Conservation (phyloP, 2,888 invertebrate genomes). For the Drosophila leonis region DNA sequence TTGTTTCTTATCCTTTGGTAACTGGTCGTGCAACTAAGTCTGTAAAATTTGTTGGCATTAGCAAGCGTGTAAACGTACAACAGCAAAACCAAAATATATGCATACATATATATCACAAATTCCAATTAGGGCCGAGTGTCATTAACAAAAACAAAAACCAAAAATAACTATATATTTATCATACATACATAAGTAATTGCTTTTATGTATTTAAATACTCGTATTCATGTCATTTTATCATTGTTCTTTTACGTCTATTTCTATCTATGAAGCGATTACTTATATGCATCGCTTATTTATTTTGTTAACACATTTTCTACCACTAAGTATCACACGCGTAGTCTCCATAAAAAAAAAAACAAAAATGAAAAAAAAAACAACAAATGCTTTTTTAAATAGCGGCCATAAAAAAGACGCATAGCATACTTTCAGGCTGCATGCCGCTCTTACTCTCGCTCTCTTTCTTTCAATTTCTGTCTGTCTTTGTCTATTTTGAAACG, state of each 20-base stretch:
- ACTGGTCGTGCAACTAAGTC: constrained; percentile 70
- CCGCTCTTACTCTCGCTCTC: constrained; percentile 38
- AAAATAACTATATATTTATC: constrained; percentile 4
- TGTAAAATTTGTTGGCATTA: constrained; percentile 55
- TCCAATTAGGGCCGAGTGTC: constrained; percentile 38
- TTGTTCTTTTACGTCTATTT: constrained; percentile 45
- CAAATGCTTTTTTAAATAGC: constrained; percentile 44
- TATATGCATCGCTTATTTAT: constrained; percentile 54
- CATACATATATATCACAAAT: constrained; percentile 25
- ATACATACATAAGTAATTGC: constrained; percentile 46
- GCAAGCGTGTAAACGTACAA: constrained; percentile 41
- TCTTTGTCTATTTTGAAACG: constrained; percentile 13
- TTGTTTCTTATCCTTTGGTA: constrained; percentile 51
- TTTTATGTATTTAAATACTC: constrained; percentile 47
- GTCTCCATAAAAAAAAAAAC: constrained; percentile 17
- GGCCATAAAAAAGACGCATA: constrained; percentile 38
- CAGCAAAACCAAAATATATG: constrained; percentile 18
- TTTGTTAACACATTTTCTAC: constrained; percentile 44
- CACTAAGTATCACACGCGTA: constrained; percentile 46
- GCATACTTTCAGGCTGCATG: constrained; percentile 59
- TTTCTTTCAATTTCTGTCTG: constrained; percentile 22
- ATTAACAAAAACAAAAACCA: constrained; percentile 47
- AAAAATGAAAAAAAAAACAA: constrained; percentile 9
- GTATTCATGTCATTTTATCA: constrained; percentile 43
- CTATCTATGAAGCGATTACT: constrained; percentile 42